Evolutionary conservation across 2,797 vertebrate species (phyloP).

Genomic region (Dryobates pubescens): DNA sequence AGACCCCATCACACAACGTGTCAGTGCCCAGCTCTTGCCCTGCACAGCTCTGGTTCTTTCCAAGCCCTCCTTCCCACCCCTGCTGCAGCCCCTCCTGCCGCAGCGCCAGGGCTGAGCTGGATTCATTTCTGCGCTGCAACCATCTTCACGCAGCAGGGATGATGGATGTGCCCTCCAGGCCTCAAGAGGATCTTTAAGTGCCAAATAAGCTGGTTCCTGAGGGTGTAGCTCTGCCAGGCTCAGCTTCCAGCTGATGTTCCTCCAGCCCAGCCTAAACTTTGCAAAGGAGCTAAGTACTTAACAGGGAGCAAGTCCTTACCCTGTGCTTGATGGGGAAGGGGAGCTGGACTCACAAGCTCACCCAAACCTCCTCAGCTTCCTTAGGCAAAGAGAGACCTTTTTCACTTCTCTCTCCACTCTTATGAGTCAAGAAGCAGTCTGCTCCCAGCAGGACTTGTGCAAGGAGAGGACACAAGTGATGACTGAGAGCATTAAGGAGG

Average conservation of each 20-base stretch:
- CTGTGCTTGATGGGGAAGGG: background rate
- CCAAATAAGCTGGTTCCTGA: background rate
- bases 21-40: background rate
- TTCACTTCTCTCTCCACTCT: background rate
- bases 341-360: background rate
- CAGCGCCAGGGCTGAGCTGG: background rate
- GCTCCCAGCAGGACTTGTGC: background rate
- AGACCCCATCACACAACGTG: background rate
- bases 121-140: background rate
- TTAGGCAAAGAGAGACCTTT: background rate
- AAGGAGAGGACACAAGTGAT: constrained; percentile 34
- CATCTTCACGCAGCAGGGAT: background rate
- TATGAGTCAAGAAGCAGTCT: background rate
- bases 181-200: background rate
- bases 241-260: background rate
- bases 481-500: constrained; percentile 39
- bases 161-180: background rate
- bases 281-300: background rate
- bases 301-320: background rate
- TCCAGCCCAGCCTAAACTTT: background rate
- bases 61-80: background rate
- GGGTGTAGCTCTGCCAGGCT: background rate
- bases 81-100: background rate
- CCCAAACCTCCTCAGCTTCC: background rate
- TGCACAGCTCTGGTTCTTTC: background rate